These are phyloP conservation scores for Panulirus ornatus DNA, from an alignment of 1,140 invertebrate species.

Conservation along the genomic window DNA sequence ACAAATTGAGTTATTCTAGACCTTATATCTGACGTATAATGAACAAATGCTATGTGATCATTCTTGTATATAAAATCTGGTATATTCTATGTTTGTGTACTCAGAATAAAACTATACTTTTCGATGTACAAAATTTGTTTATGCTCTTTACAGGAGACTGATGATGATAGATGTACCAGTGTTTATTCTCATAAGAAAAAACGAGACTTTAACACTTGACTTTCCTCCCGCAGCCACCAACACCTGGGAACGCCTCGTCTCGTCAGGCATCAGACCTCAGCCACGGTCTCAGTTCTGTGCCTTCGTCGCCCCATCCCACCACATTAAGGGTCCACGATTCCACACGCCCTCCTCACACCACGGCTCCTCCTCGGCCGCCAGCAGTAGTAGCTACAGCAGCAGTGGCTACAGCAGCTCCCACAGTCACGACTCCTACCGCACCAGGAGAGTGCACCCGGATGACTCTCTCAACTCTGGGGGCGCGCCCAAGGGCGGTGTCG, in stretches of 20 bases:
- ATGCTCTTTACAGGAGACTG: slow-evolving; percentile 32
- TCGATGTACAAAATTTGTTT: too few species aligned
- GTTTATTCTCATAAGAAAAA: not conserved
- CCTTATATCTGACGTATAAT: too few species aligned
- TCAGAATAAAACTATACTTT: too few species aligned
- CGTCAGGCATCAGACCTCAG: slow-evolving; percentile 85
- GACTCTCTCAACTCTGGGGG: slow-evolving; percentile 36
- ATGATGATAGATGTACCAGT: not conserved
- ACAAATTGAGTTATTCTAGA: too few species aligned
- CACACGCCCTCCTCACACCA: slow-evolving; percentile 76
- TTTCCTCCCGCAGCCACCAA: slow-evolving; percentile 82
- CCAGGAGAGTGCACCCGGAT: slow-evolving; percentile 56
- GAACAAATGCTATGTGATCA: too few species aligned
- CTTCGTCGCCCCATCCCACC: slow-evolving; percentile 75
- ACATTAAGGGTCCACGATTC: slow-evolving; percentile 76
- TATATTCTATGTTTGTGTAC: too few species aligned
- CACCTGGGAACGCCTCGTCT: slow-evolving; percentile 87
- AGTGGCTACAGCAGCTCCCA: slow-evolving; percentile 67
- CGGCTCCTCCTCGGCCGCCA: slow-evolving; percentile 75
- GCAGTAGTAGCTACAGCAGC: slow-evolving; percentile 67
- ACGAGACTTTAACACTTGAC: not conserved
- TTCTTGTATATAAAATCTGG: too few species aligned
- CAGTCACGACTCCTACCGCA: slow-evolving; percentile 63
- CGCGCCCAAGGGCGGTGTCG: slow-evolving; percentile 76
- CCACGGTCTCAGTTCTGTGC: slow-evolving; percentile 83